These are phyloP conservation scores for Lypha dubia DNA, from an alignment of 2,888 invertebrate genomes.

Conservation along the genomic window DNA sequence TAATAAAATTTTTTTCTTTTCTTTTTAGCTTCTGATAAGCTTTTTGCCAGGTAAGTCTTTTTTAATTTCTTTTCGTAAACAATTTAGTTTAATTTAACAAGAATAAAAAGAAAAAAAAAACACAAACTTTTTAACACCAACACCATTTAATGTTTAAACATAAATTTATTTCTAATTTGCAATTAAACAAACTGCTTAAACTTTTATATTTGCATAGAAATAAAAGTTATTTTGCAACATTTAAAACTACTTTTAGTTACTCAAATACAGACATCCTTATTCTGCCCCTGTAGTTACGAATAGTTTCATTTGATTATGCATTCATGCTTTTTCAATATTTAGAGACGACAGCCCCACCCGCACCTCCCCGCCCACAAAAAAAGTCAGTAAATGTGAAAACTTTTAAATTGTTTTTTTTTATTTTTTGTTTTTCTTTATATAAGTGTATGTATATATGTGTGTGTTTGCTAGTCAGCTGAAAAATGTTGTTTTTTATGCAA, in stretches of 20 bases:
- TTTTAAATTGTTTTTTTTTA: conserved; percentile 29
- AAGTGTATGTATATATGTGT: no score
- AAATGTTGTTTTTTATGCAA: conserved; percentile 19
- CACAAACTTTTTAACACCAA: background rate
- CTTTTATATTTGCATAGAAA: conserved; percentile 35
- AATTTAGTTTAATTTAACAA: background rate
- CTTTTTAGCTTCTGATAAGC: no score
- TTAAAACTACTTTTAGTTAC: conserved; percentile 38
- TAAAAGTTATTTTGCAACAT: conserved; percentile 42
- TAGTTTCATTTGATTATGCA: conserved; percentile 10
- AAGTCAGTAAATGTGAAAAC: conserved; percentile 37
- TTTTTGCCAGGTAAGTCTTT: no score
- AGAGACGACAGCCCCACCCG: conserved; percentile 26
- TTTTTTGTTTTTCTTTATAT: conserved; percentile 4
- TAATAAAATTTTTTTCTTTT: no score
- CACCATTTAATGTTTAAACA: background rate
- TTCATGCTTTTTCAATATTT: conserved; percentile 27
- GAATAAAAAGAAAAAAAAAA: no score
- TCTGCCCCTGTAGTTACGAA: conserved; percentile 26
- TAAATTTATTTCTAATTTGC: conserved; percentile 44
- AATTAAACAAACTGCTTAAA: conserved; percentile 40
- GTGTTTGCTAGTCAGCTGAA: background rate
- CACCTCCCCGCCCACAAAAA: no score
- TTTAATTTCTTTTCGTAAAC: background rate
- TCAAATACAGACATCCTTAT: conserved; percentile 44